Base-by-base conservation (phyloP, 2,113 vertebrate genomes). In the Notarius lentiginosus region DNA sequence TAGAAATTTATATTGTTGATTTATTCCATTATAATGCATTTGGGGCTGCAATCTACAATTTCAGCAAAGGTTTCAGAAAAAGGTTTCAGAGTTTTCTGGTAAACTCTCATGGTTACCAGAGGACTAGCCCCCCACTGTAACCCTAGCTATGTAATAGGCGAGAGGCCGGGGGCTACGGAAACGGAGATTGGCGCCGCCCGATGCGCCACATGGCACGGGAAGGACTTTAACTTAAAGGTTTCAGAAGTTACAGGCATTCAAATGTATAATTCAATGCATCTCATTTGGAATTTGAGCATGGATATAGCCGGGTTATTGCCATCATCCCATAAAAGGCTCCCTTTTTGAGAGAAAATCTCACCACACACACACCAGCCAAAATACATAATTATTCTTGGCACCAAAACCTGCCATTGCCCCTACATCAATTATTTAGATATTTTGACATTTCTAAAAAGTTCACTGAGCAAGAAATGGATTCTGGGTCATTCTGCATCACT, bases 361-460 rank as follows among this genome's bases (percentile, higher is more conserved):
- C 34, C 30, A 15, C 49, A 27, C 61, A 68, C 22, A 68, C 63
- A 68, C 8, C 63, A 79, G 55, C 49, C 5, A 68, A 56, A 70
- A 82, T 41, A 47, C 60, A 14, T 55, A 82, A 87, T 85, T 82
- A 87, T 87, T 82, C 51, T 63, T 68, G 58, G 24, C 66, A 61
- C 30, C 49, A 53, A 84, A 89, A 79, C 22, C 7, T 79, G 49
- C 5, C 3, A 9, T 79, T 61, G 17, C 68, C 73, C 55, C 53
- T 51, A 51, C 49, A 76, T 86, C 27, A n/a, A 53, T 27, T 61
- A 82, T 87, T 87, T 47, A 85, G 82, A 85, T 85, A 87, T 83
- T 83, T 81, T 89, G 84, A 85, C 86, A 87, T 83, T 85, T 85
- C 63, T 58, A 24, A n/a, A 55, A 86, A 83, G 83, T 76, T 87